phyloP scores from a whole-genome alignment of 1,140 invertebrate species.

The Leptonema lineaticorne region DNA sequence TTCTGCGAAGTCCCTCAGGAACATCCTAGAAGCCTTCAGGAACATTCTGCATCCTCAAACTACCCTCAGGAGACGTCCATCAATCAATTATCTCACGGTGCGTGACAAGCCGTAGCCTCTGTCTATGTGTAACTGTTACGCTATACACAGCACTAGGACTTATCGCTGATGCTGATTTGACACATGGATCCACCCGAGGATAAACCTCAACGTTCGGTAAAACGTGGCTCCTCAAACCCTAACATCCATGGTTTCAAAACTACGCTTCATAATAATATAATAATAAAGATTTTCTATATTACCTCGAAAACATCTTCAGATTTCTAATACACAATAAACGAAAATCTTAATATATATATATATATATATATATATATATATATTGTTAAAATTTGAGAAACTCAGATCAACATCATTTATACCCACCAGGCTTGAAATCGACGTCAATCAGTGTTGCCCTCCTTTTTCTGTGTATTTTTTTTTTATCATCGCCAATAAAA shows the following conservation, averaged over 20 bases:
- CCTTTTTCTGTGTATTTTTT: background rate
- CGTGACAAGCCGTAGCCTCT: background rate
- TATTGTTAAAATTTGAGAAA: too few species aligned
- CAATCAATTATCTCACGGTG: slow-evolving; percentile 1
- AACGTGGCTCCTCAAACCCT: too few species aligned
- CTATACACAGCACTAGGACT: background rate
- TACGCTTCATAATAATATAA: too few species aligned
- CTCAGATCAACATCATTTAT: too few species aligned
- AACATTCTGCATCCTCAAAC: background rate
- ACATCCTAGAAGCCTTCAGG: background rate
- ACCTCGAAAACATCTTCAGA: too few species aligned
- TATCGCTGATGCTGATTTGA: slow-evolving; percentile 19
- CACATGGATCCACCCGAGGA: slow-evolving; percentile 15
- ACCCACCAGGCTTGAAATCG: background rate
- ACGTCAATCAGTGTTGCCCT: slow-evolving; percentile 1
- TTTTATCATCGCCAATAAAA: background rate
- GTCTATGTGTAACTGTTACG: background rate
- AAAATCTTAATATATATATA: too few species aligned
- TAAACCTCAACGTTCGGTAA: background rate
- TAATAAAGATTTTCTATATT: too few species aligned
- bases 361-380: too few species aligned
- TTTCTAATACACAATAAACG: too few species aligned
- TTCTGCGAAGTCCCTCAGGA: background rate
- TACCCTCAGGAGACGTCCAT: background rate
- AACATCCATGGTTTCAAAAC: too few species aligned